phyloP scores from a whole-genome alignment of 2,113 vertebrate species.

The Pangasianodon hypophthalmus region DNA sequence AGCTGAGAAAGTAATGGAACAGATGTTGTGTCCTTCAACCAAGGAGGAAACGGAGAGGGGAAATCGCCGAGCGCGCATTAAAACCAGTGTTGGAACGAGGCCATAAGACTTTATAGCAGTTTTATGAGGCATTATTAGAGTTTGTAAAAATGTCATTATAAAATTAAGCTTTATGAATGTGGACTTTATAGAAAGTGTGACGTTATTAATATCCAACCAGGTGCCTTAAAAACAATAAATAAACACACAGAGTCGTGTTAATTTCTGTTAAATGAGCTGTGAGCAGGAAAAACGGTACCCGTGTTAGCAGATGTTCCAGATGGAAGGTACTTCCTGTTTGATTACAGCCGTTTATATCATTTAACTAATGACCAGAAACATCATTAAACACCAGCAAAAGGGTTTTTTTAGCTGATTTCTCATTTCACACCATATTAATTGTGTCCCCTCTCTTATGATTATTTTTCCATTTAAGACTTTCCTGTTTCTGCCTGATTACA shows the following conservation, averaged over 20 bases:
- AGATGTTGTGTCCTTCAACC: background rate
- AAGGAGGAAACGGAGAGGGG: background rate
- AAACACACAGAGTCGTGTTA: background rate
- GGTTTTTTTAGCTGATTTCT: constrained; percentile 75
- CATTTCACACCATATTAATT: constrained; percentile 85
- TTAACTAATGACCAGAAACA: constrained; percentile 96
- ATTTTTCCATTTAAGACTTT: constrained; percentile 75
- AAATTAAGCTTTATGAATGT: background rate
- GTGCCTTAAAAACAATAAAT: background rate
- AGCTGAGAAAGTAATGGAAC: background rate
- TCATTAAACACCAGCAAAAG: constrained; percentile 90
- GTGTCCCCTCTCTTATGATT: constrained; percentile 73
- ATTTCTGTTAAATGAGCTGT: background rate
- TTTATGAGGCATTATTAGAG: constrained; percentile 4
- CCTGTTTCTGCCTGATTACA: constrained; percentile 60
- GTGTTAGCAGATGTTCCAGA: background rate
- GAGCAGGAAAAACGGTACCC: no score
- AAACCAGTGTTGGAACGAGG: background rate
- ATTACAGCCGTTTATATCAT: constrained; percentile 92
- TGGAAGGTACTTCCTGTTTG: constrained; percentile 87
- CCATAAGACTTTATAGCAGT: background rate
- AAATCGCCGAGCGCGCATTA: background rate
- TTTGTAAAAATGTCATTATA: background rate
- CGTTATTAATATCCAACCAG: background rate
- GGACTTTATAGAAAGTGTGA: background rate